Evolutionary conservation across 1,140 invertebrate genomes (phyloP), one percentile per base, ranked within the genome.

Genomic region (Pectinophora gossypiella): DNA sequence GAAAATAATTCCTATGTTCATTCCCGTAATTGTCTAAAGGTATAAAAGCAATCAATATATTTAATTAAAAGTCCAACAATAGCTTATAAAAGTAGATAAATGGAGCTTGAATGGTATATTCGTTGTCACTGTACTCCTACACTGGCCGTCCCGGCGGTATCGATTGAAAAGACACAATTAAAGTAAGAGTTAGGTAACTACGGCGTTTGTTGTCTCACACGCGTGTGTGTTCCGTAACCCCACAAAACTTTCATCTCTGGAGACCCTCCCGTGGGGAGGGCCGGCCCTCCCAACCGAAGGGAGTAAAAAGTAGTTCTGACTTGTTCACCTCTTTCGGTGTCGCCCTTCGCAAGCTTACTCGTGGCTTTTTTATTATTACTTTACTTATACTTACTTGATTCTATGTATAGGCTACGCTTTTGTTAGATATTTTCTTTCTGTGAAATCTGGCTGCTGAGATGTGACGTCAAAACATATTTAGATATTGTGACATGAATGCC

Each of bases 101-200:
- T 32, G 27, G 6, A 32, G n/a, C 27, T 32, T 12, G 9, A 32
- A 32, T 12, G 27, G n/a, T 32, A 32, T 12, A 32, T 32, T 32
- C 27, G 27, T n/a, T n/a, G 27, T 32, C n/a, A n/a, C n/a, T 32
- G 9, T 32, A 32, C 9, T 12, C 27, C 27, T n/a, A 9, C 9
- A 32, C 27, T n/a, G 27, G 27, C 27, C 9, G 42, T 38, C 13
- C 13, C 42, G 10, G 19, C 18, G 71, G 68, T 86, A 87, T 87
- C 77, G 84, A 87, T 87, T 87, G 81, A 82, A 85, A 84, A 79
- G 81, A 84, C 79, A 84, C 81, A 87, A 87, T 87, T 87, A 87
- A 87, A 87, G 67, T 87, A 82, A 73, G 71, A 85, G 79, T 86
- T 87, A 82, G 81, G 76, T 79, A 78, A 81, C 63, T 77, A 70